Evolutionary conservation across 2,113 vertebrate genomes (phyloP).

Genomic region (Aegotheles bennettii): DNA sequence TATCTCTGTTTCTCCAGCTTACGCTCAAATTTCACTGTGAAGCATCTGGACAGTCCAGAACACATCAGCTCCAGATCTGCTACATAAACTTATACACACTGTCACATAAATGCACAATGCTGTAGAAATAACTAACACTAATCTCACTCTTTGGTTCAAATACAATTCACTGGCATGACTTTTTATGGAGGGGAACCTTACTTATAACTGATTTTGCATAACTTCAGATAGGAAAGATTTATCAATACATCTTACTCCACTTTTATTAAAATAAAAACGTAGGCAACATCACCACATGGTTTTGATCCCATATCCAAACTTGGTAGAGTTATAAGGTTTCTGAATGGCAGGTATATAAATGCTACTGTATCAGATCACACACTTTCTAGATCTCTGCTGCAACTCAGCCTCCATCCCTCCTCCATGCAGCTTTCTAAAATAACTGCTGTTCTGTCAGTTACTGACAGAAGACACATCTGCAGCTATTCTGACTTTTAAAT

Average conservation of each 20-base stretch:
- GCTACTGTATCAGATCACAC: neutral
- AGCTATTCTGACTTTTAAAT: constrained; percentile 19
- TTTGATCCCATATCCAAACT: neutral
- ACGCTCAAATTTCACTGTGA: neutral
- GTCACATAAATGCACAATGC: neutral
- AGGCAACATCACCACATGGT: neutral
- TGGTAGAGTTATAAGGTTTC: neutral
- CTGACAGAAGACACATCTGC: constrained; percentile 22
- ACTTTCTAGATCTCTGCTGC: constrained; percentile 2
- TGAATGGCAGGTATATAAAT: constrained; percentile 27
- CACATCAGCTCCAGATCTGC: neutral
- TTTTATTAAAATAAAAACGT: constrained; percentile 16
- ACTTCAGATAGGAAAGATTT: neutral
- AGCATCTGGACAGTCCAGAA: neutral
- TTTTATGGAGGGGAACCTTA: neutral
- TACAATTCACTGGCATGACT: neutral
- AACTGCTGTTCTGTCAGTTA: neutral
- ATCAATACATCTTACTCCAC: neutral
- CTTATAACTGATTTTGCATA: neutral
- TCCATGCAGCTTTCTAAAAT: constrained; percentile 36
- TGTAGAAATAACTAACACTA: neutral
- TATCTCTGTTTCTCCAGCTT: neutral
- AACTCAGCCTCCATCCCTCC: constrained; percentile 5
- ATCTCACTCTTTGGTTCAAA: neutral
- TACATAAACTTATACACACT: neutral